A percentile compares a stretch with the other conserved stretches of the same genome.
These are phyloP conservation scores for Electrophaes corylata DNA, from an alignment of 2,888 invertebrate species.

Conservation along the genomic window DNA sequence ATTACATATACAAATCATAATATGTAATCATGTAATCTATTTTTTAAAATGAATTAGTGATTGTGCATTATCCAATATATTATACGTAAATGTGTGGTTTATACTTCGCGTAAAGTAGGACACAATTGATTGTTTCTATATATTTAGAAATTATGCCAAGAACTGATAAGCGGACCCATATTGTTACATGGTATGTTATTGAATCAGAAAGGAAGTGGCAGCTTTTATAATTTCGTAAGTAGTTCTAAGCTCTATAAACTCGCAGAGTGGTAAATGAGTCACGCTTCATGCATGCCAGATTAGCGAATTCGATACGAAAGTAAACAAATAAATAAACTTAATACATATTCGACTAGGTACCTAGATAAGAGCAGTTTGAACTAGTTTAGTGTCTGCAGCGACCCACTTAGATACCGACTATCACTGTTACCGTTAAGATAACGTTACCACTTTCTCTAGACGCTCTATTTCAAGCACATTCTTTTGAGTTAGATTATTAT, in stretches of 20 bases:
- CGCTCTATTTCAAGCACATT: conserved; percentile 51
- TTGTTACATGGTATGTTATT: neutral
- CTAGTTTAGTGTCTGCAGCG: conserved; percentile 62
- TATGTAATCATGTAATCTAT: too few relatives aligned
- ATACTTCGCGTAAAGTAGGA: conserved; percentile 32
- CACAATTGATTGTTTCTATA: conserved; percentile 29
- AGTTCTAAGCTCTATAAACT: conserved; percentile 9
- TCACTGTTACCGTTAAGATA: conserved; percentile 66
- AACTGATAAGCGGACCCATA: conserved; percentile 42
- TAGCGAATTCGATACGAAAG: conserved; percentile 49
- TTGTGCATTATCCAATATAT: neutral
- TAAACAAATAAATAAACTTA: conserved; percentile 51
- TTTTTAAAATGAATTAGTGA: too few relatives aligned
- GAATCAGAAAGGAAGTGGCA: neutral
- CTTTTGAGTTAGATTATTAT: neutral
- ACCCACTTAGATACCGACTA: conserved; percentile 77
- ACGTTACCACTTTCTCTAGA: conserved; percentile 68
- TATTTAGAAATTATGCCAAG: conserved; percentile 50
- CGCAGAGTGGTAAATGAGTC: conserved; percentile 18
- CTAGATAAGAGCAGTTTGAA: conserved; percentile 65
- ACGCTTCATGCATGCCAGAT: conserved; percentile 31
- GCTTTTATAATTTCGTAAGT: conserved; percentile 23
- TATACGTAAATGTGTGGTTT: neutral
- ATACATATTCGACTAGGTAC: conserved; percentile 23
- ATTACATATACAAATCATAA: too few relatives aligned